These are phyloP conservation scores for Synanceia verrucosa DNA, from an alignment of 2,797 vertebrate genomes.

Conservation along the genomic window DNA sequence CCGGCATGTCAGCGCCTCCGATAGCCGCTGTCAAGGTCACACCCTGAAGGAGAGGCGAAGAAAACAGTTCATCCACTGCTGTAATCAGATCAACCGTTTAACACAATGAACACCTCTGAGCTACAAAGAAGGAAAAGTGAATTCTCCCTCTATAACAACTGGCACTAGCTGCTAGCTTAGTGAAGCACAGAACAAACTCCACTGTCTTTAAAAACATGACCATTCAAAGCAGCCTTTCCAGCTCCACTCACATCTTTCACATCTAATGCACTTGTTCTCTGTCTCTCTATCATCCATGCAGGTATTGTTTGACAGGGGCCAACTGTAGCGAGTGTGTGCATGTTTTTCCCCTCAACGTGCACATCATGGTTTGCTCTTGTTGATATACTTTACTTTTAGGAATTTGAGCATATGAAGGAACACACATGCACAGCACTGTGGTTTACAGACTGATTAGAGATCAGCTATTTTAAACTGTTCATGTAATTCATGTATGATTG, in stretches of 20 bases:
- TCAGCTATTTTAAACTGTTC: not conserved
- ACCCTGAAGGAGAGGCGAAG: conserved; percentile 60
- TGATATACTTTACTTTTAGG: conserved; percentile 3
- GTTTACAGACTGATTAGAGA: conserved; percentile 30
- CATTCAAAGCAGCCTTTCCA: not conserved
- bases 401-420: not conserved
- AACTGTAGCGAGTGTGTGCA: conserved; percentile 16
- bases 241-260: conserved; percentile 30
- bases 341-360: conserved; percentile 5
- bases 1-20: conserved; percentile 87
- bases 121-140: not conserved
- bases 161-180: not conserved
- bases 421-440: not conserved
- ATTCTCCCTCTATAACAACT: not conserved
- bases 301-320: conserved; percentile 25
- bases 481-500: not conserved
- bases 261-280: conserved; percentile 18
- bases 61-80: not conserved
- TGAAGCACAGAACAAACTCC: not conserved
- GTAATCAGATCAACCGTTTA: not conserved
- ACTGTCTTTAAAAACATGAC: not conserved
- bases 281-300: conserved; percentile 21
- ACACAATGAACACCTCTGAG: not conserved
- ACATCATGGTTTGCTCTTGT: not conserved
- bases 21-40: conserved; percentile 86